These are phyloP conservation scores for Lochmaea capreae DNA, from an alignment of 2,888 invertebrate species.

Conservation along the genomic window DNA sequence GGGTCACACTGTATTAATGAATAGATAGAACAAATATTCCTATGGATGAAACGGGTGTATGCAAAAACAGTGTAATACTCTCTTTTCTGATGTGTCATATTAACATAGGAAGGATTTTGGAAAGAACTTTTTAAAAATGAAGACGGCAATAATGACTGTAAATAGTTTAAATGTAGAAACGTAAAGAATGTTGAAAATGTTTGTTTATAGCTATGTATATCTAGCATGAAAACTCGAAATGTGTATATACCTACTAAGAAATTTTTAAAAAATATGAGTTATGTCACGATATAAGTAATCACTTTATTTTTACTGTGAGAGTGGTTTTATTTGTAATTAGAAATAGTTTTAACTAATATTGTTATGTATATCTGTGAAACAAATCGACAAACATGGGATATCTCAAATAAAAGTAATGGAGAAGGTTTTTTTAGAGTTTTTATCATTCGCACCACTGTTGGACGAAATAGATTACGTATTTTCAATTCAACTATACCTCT, in stretches of 20 bases:
- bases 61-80: conserved; percentile 19
- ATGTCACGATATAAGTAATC: conserved; percentile 23
- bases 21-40: not conserved
- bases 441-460: too few relatives aligned
- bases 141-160: conserved; percentile 62
- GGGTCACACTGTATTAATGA: not conserved
- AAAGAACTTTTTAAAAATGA: conserved; percentile 41
- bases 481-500: too few relatives aligned
- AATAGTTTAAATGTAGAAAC: conserved; percentile 55
- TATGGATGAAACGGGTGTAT: conserved; percentile 10
- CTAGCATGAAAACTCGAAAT: conserved; percentile 50
- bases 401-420: too few relatives aligned
- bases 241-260: conserved; percentile 54
- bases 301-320: not conserved
- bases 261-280: conserved; percentile 12
- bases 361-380: not conserved
- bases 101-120: conserved; percentile 17
- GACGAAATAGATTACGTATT: too few relatives aligned
- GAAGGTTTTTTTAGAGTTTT: too few relatives aligned
- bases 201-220: conserved; percentile 59
- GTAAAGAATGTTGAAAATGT: conserved; percentile 52
- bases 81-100: conserved; percentile 19
- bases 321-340: not conserved
- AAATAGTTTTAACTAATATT: not conserved
- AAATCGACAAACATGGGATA: not conserved